These are phyloP conservation scores for Trichogramma evanescens DNA, from an alignment of 2,888 invertebrate genomes.

Conservation along the genomic window DNA sequence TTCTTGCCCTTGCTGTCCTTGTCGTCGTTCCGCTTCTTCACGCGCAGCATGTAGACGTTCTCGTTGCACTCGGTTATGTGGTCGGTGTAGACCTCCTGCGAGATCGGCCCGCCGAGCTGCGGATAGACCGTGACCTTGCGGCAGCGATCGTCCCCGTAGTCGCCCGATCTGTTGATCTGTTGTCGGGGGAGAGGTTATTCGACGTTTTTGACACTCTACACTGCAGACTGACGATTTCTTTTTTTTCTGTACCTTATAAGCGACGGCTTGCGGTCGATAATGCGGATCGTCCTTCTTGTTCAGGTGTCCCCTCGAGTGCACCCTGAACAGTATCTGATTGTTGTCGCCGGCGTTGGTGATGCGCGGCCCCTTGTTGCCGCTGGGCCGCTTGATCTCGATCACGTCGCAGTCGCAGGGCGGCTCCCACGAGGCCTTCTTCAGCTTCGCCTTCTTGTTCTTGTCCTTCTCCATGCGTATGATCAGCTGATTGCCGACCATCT, in stretches of 20 bases:
- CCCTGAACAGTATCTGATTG: constrained; percentile 38
- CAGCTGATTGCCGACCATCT: constrained; percentile 60
- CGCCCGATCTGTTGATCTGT: constrained; percentile 24
- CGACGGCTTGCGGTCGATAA: constrained; percentile 31
- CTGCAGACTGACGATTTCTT: no score
- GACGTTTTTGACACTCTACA: background rate
- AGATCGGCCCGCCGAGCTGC: constrained; percentile 21
- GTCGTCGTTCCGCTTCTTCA: constrained; percentile 35
- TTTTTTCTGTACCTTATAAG: constrained; percentile 28
- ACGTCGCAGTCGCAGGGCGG: constrained; percentile 39
- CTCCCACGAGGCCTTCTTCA: constrained; percentile 30
- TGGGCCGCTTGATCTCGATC: constrained; percentile 37
- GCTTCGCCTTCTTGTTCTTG: constrained; percentile 43
- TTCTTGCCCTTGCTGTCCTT: constrained; percentile 22
- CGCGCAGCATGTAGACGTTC: constrained; percentile 36
- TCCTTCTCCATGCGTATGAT: constrained; percentile 60
- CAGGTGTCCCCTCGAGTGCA: constrained; percentile 29
- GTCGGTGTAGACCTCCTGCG: constrained; percentile 37
- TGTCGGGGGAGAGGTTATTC: no score
- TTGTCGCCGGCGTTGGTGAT: constrained; percentile 36
- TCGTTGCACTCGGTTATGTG: constrained; percentile 34
- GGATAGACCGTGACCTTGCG: constrained; percentile 38
- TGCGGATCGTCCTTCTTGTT: constrained; percentile 25
- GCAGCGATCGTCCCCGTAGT: constrained; percentile 27
- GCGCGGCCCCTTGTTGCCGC: constrained; percentile 31